These are phyloP conservation scores for Parasteatoda lunata DNA, from an alignment of 2,888 invertebrate species.

Conservation along the genomic window DNA sequence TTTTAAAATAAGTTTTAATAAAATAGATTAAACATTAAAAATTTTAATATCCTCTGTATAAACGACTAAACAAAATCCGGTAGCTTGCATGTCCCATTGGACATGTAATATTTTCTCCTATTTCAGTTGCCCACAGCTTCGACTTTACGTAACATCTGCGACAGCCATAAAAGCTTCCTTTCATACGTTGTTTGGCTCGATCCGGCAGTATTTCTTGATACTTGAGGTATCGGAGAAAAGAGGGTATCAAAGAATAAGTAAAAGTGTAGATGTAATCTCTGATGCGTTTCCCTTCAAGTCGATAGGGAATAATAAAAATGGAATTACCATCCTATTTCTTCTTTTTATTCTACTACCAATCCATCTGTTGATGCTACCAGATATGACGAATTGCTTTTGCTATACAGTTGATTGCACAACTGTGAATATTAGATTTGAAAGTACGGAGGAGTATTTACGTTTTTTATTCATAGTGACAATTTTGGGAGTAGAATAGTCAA, in stretches of 20 bases:
- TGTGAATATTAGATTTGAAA: too few species aligned
- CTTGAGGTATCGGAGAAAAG: constrained; percentile 1
- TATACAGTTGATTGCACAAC: background rate
- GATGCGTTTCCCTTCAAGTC: constrained; percentile 34
- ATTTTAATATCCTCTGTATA: too few species aligned
- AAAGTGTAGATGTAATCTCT: constrained; percentile 25
- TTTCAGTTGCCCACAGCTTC: too few species aligned
- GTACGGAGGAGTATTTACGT: too few species aligned
- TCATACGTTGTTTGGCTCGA: constrained; percentile 3
- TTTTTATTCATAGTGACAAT: too few species aligned
- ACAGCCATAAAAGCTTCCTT: constrained; percentile 17
- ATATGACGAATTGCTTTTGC: background rate
- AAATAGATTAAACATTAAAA: too few species aligned
- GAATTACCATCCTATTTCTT: constrained; percentile 44
- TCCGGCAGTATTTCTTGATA: constrained; percentile 10
- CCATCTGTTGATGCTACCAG: constrained; percentile 34
- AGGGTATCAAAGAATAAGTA: constrained; percentile 30
- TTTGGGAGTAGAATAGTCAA: too few species aligned
- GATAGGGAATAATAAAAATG: constrained; percentile 35
- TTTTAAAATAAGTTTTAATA: too few species aligned
- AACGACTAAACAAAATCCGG: too few species aligned
- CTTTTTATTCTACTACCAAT: background rate
- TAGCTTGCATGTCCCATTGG: too few species aligned
- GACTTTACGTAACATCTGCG: background rate
- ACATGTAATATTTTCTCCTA: too few species aligned